phyloP scores from a whole-genome alignment of 2,888 invertebrate genomes.

The Luperina testacea region DNA sequence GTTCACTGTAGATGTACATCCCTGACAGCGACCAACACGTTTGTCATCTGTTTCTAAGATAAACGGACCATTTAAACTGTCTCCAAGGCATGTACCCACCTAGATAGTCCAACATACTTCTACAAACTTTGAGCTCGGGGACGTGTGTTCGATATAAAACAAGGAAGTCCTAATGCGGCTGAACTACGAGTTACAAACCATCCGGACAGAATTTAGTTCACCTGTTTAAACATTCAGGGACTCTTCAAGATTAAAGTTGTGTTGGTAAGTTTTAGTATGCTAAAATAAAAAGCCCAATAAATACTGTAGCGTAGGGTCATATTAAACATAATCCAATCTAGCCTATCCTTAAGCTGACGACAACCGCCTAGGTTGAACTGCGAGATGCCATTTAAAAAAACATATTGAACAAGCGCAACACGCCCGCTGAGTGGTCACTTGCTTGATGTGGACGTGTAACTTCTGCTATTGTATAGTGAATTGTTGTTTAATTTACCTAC shows the following conservation, averaged over 20 bases:
- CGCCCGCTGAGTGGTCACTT: background rate
- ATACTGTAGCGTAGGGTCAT: too few relatives aligned
- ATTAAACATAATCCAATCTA: too few relatives aligned
- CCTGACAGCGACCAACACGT: background rate
- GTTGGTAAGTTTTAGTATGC: background rate
- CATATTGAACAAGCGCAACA: background rate
- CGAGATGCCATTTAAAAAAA: too few relatives aligned
- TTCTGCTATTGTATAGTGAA: background rate
- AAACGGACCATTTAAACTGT: constrained; percentile 23
- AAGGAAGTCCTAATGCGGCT: constrained; percentile 41
- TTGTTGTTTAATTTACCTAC: background rate
- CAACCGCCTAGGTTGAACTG: too few relatives aligned
- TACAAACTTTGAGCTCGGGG: constrained; percentile 48
- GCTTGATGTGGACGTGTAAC: background rate
- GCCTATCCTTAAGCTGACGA: too few relatives aligned
- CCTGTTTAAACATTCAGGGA: constrained; percentile 50
- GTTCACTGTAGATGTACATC: background rate
- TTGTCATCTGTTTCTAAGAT: constrained; percentile 18
- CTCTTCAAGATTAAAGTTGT: constrained; percentile 29
- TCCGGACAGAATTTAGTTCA: constrained; percentile 44
- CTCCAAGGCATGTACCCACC: background rate
- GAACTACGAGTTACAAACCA: constrained; percentile 39
- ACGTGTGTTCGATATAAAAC: constrained; percentile 62
- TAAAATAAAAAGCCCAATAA: background rate
- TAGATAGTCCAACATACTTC: constrained; percentile 30